Evolutionary conservation across 2,113 vertebrate genomes (phyloP).

Genomic region (Campylomormyrus tamandua): DNA sequence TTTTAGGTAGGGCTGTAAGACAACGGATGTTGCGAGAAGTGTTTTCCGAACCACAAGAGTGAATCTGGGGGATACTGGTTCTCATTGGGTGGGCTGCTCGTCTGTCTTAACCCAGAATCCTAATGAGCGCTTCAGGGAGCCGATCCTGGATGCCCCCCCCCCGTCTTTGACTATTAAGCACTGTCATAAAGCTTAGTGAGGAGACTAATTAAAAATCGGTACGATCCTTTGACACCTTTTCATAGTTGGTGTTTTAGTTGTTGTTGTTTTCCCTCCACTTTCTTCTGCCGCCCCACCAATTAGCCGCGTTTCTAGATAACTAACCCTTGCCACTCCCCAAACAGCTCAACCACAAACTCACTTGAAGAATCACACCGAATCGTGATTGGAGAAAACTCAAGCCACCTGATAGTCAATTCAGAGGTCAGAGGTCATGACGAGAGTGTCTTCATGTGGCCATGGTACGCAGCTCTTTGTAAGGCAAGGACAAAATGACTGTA

Average conservation of each 20-base stretch:
- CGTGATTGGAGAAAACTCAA: neutral
- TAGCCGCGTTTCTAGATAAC: neutral
- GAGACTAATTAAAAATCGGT: slow-evolving; percentile 25
- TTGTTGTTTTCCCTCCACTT: neutral
- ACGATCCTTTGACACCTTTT: neutral
- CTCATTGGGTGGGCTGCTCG: neutral
- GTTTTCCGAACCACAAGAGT: neutral
- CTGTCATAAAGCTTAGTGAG: slow-evolving; percentile 15
- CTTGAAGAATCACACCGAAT: neutral
- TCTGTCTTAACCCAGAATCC: neutral
- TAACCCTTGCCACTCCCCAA: neutral
- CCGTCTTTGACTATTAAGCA: neutral
- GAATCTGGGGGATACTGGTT: neutral
- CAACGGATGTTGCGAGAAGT: neutral
- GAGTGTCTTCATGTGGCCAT: neutral
- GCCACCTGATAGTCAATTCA: neutral
- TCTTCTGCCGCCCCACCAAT: neutral
- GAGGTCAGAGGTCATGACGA: neutral
- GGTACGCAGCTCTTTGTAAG: neutral
- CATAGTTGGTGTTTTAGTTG: neutral
- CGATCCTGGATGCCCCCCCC: neutral
- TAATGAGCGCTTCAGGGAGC: slow-evolving; percentile 25
- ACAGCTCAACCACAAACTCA: neutral
- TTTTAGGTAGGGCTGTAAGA: neutral
- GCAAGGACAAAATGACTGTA: neutral